Base-by-base conservation (phyloP, 2,888 invertebrate species). In the Andrena haemorrhoa region DNA sequence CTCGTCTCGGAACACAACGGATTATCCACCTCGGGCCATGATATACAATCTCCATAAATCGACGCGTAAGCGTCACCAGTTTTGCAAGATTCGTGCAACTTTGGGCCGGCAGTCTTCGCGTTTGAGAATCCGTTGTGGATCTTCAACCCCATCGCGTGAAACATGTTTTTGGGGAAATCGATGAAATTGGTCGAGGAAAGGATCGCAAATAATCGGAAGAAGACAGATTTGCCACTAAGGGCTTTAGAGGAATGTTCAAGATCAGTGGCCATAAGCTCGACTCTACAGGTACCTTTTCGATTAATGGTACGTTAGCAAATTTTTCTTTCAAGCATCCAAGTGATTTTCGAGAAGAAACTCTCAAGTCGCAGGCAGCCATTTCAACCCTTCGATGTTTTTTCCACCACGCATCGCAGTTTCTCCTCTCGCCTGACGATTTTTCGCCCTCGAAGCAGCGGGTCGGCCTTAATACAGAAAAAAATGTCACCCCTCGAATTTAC, bases 1-100 rank as follows among this genome's bases (percentile, higher is more conserved):
- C 64, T 75, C 77, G 79, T 66, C 75, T 71, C 33, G 33, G 68
- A 26, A 51, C 76, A 69, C 79, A 70, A 82, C 76, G 88, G 85
- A 86, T 88, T 86, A 88, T 85, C 85, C 78, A 76, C 64, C 82
- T 47, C 64, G 26, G 33, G 80, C 64, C 79, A 79, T 88, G 88
- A 88, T 88, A 81, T 86, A 88, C 86, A 84, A 85, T 86, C 85
- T 79, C 74, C 84, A 88, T 88, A 88, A 88, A 88, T 88, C 86
- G 86, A 72, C 84, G 80, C 47, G 68, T 63, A 74, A 84, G 79
- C 84, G 77, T 74, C 76, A 64, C 56, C 74, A 74, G 65, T 78
- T 73, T 6, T 31, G 65, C 70, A 71, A 79, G 66, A 71, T 60
- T 75, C 75, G 75, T 66, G 75, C 69, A 71, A 79, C 70, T 29